phyloP scores from a whole-genome alignment of 2,113 vertebrate genomes.

The Panurus biarmicus region DNA sequence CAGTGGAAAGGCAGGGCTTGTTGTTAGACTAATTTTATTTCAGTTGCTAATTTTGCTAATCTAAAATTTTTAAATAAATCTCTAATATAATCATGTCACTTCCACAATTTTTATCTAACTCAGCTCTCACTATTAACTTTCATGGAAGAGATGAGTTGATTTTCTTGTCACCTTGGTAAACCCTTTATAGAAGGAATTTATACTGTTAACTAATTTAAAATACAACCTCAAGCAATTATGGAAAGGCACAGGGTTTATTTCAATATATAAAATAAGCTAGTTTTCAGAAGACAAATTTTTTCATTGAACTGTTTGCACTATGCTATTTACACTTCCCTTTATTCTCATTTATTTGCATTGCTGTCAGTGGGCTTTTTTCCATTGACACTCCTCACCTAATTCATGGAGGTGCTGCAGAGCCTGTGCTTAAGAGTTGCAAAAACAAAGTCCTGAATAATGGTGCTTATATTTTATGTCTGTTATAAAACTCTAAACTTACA shows the following conservation, averaged over 20 bases:
- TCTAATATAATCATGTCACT: background rate
- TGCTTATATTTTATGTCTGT: background rate
- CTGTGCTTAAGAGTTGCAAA: background rate
- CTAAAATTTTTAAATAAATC: background rate
- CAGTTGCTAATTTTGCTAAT: background rate
- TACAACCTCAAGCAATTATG: background rate
- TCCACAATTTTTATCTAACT: background rate
- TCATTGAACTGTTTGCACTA: background rate
- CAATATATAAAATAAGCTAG: background rate
- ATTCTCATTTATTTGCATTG: background rate
- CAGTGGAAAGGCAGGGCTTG: background rate
- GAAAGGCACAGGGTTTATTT: background rate
- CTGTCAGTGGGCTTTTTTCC: background rate
- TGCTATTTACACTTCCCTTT: background rate
- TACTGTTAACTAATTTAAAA: background rate
- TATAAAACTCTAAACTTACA: constrained; percentile 14
- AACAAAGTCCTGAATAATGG: background rate
- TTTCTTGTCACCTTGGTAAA: background rate
- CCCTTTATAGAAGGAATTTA: background rate
- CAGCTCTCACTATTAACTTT: background rate
- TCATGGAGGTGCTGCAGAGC: background rate
- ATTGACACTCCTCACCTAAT: background rate
- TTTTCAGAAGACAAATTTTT: background rate
- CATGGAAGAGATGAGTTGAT: background rate
- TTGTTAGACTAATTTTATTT: background rate